Conservation (phyloP, 2,888 invertebrate species). For the Eupithecia subfuscata region DNA sequence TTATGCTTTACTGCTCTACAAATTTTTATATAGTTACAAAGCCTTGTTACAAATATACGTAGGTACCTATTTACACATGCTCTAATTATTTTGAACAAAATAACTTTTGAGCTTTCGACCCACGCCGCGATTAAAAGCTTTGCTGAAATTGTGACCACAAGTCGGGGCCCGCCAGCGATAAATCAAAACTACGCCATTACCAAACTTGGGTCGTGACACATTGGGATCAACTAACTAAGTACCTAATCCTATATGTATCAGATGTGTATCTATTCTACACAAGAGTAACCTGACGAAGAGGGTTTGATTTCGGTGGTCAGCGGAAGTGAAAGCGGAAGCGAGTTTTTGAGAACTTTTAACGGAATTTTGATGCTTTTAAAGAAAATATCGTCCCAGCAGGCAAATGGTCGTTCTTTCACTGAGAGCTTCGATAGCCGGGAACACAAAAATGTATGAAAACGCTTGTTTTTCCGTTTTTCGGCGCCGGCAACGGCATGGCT, state of each 20-base stretch:
- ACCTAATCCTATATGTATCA: not conserved
- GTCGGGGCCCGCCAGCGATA: conserved; percentile 58
- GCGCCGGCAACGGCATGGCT: not conserved
- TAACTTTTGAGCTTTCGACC: conserved; percentile 27
- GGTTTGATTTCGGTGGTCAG: not conserved
- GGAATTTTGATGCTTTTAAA: not conserved
- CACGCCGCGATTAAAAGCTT: conserved; percentile 60
- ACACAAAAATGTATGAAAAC: not conserved
- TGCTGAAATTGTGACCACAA: conserved; percentile 61
- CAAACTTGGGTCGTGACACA: conserved; percentile 68
- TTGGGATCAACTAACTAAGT: conserved; percentile 62
- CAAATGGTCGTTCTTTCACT: not conserved
- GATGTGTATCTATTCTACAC: conserved; percentile 46
- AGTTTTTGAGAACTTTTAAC: not conserved
- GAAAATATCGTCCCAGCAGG: not conserved
- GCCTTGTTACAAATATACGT: not conserved
- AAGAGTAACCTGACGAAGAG: conserved; percentile 30
- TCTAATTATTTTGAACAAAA: conserved; percentile 33
- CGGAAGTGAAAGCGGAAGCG: not conserved
- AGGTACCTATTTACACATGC: not conserved
- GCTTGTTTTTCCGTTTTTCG: not conserved
- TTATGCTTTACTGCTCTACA: not conserved
- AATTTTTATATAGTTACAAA: not conserved
- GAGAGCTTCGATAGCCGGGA: not conserved
- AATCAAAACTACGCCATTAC: conserved; percentile 78